Percentiles rank a stretch among this genome's conserved stretches.
Evolutionary conservation across 2,113 vertebrate species (phyloP).

Genomic region (Caracal caracal): DNA sequence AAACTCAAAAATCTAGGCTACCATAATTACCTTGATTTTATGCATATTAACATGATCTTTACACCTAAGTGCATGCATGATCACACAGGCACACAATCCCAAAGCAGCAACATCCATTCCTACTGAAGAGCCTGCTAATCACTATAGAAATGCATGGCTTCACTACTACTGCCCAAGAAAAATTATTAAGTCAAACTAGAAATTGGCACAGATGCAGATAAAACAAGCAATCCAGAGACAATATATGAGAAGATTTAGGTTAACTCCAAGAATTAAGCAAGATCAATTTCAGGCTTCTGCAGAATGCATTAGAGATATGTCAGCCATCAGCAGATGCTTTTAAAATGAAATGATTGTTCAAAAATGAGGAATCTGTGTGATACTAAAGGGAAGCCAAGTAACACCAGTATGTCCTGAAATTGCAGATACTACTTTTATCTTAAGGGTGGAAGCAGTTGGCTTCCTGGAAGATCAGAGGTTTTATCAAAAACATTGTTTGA

Average conservation of each 20-base stretch:
- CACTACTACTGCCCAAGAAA: constrained; percentile 45
- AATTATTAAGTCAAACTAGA: constrained; percentile 71
- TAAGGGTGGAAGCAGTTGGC: not conserved
- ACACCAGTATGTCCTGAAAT: constrained; percentile 28
- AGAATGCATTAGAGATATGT: constrained; percentile 58
- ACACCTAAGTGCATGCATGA: not conserved
- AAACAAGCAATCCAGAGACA: constrained; percentile 59
- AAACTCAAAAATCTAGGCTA: not conserved
- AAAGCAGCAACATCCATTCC: not conserved
- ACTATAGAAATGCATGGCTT: constrained; percentile 48
- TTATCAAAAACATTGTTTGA: constrained; percentile 57
- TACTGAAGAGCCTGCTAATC: constrained; percentile 13
- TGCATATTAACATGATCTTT: not conserved
- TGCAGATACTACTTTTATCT: constrained; percentile 31
- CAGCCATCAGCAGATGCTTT: constrained; percentile 52
- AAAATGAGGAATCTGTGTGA: constrained; percentile 41
- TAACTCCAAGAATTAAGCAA: constrained; percentile 68
- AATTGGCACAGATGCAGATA: constrained; percentile 69
- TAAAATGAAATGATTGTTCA: constrained; percentile 61
- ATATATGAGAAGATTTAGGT: constrained; percentile 60
- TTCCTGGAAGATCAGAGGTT: constrained; percentile 62
- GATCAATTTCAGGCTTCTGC: constrained; percentile 65
- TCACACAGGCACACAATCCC: not conserved
- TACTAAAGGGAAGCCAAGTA: constrained; percentile 51
- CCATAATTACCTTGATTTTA: not conserved